Conservation (phyloP, 2,113 vertebrate species). For the Anthoscopus minutus region DNA sequence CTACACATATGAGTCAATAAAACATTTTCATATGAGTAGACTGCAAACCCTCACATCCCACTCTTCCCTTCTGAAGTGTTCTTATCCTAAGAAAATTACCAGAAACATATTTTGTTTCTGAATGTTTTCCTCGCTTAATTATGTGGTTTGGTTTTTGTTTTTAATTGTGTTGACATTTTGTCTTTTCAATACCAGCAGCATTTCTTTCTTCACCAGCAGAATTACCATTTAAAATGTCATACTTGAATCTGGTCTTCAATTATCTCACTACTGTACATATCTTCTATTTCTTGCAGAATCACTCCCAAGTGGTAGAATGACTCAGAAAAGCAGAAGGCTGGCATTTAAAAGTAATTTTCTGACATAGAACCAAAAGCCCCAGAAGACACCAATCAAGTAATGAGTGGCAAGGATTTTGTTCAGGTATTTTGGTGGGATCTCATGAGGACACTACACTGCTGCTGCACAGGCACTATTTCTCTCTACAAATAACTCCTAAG, state of each 20-base stretch:
- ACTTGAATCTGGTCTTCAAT: neutral
- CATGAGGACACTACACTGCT: neutral
- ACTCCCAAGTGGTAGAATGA: neutral
- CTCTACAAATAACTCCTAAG: neutral
- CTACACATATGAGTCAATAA: slow-evolving; percentile 1
- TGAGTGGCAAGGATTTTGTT: neutral
- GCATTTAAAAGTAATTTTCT: neutral
- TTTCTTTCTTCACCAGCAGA: neutral
- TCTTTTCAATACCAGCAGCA: neutral
- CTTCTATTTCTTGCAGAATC: neutral
- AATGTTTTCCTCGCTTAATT: neutral
- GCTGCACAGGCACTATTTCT: neutral
- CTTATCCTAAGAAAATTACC: neutral
- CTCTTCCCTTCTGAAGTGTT: neutral
- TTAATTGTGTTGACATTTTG: neutral
- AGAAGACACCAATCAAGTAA: neutral
- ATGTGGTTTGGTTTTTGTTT: neutral
- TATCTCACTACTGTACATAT: neutral
- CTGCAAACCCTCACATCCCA: neutral
- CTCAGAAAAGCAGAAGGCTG: slow-evolving; percentile 3
- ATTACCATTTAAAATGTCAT: neutral
- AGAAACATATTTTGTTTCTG: neutral
- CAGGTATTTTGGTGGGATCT: neutral
- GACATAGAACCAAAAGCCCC: neutral
- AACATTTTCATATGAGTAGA: neutral